phyloP scores from a whole-genome alignment of 2,888 invertebrate species.

The Orthosia gothica region DNA sequence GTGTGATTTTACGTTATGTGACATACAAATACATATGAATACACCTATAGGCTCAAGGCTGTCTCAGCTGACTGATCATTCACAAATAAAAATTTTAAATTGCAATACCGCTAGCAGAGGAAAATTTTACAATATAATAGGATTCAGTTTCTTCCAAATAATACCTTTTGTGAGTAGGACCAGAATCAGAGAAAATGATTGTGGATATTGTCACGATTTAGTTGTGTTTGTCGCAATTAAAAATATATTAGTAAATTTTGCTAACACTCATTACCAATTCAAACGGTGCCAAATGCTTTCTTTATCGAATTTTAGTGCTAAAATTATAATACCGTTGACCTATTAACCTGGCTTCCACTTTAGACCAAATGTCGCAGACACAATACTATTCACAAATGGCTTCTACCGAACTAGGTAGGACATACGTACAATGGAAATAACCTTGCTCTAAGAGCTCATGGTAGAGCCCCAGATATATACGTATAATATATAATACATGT shows the following conservation, averaged over 20 bases:
- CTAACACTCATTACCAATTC: neutral
- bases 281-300: neutral
- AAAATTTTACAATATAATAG: neutral
- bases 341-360: slow-evolving; percentile 13
- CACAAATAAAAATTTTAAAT: too few species aligned
- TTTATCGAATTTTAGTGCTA: slow-evolving; percentile 16
- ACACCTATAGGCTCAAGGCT: too few species aligned
- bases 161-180: neutral
- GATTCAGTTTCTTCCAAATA: neutral
- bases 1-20: too few species aligned
- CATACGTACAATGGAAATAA: neutral
- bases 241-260: neutral
- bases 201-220: too few species aligned
- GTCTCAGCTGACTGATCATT: too few species aligned
- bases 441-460: too few species aligned
- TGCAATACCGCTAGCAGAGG: neutral
- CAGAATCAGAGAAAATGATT: too few species aligned
- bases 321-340: slow-evolving; percentile 34
- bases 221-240: neutral
- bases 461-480: too few species aligned
- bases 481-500: too few species aligned
- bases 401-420: neutral
- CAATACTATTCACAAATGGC: neutral
- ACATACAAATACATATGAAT: too few species aligned
- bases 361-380: slow-evolving; percentile 16